Conservation (phyloP, 2,797 vertebrate species). For the Peromyscus nudipes region DNA sequence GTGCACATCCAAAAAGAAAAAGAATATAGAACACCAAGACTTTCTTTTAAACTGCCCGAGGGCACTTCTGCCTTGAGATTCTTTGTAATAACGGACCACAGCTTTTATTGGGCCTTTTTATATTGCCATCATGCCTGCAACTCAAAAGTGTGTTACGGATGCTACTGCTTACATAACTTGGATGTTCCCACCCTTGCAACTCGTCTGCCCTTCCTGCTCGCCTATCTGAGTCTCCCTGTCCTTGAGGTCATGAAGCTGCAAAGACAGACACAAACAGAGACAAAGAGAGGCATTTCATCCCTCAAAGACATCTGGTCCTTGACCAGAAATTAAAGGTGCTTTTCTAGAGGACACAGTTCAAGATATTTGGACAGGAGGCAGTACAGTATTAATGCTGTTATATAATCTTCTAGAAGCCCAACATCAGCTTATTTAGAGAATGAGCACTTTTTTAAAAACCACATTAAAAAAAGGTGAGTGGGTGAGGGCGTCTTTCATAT, state of each 20-base stretch:
- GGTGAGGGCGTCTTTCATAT: conserved; percentile 55
- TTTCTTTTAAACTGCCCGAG: conserved; percentile 31
- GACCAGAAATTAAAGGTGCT: conserved; percentile 64
- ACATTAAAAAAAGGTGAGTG: conserved; percentile 63
- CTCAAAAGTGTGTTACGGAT: conserved; percentile 50
- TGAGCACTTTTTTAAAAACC: conserved; percentile 64
- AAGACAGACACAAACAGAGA: conserved; percentile 65
- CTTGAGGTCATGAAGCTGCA: conserved; percentile 60
- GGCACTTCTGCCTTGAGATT: conserved; percentile 23
- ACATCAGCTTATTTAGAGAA: conserved; percentile 67
- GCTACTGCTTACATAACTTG: conserved; percentile 56
- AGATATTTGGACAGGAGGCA: conserved; percentile 44
- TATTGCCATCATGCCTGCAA: conserved; percentile 23
- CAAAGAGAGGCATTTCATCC: conserved; percentile 43
- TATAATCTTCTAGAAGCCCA: conserved; percentile 63
- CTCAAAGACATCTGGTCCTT: conserved; percentile 67
- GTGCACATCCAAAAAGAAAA: background rate
- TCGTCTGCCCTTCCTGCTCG: conserved; percentile 38
- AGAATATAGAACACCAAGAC: conserved; percentile 40
- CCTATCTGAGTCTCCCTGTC: conserved; percentile 63
- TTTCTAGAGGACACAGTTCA: conserved; percentile 60
- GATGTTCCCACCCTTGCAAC: conserved; percentile 37
- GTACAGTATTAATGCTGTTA: conserved; percentile 59
- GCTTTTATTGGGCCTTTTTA: conserved; percentile 52
- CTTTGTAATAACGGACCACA: conserved; percentile 19